phyloP scores from a whole-genome alignment of 2,113 vertebrate species.

The Stictonetta naevosa region DNA sequence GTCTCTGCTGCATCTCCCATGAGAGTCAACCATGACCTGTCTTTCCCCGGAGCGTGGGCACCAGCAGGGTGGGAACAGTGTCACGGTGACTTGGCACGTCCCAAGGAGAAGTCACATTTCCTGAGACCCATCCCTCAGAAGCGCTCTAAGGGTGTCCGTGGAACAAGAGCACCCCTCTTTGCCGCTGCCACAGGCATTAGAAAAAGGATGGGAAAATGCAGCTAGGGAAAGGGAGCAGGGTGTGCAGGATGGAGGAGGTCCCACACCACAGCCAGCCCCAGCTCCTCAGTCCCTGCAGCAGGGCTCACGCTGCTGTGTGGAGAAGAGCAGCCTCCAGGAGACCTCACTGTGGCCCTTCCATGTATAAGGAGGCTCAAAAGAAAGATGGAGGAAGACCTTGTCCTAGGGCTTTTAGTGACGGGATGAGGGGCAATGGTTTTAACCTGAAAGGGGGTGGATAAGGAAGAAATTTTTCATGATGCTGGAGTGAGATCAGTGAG shows the following conservation, averaged over 20 bases:
- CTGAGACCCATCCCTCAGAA: neutral
- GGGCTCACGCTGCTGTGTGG: rapidly evolving
- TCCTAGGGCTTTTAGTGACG: neutral
- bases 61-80: neutral
- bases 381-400: neutral
- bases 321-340: neutral
- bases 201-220: neutral
- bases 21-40: neutral
- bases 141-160: neutral
- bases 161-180: neutral
- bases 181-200: no score
- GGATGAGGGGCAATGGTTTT: neutral
- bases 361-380: neutral
- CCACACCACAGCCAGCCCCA: rapidly evolving
- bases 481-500: neutral
- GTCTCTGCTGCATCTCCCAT: neutral
- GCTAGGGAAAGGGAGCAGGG: neutral
- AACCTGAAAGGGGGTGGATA: neutral
- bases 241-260: neutral
- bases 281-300: rapidly evolving
- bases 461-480: neutral
- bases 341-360: neutral
- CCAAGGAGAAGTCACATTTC: neutral
- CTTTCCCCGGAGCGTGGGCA: rapidly evolving
- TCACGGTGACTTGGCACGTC: rapidly evolving